Conservation (phyloP, 2,797 vertebrate genomes). For the Cuniculus paca region DNA sequence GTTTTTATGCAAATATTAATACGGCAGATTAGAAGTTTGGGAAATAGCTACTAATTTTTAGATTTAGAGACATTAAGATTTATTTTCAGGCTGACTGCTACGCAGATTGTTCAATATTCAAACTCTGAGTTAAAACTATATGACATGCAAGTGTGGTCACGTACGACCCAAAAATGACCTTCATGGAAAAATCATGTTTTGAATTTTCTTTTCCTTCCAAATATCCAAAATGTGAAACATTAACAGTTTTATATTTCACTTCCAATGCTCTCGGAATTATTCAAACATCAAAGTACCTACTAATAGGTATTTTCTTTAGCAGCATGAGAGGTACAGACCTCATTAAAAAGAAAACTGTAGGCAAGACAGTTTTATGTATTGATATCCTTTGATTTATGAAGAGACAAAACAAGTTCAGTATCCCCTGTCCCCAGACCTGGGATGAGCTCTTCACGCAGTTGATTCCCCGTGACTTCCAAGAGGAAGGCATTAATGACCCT, state of each 20-base stretch:
- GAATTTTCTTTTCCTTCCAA: neutral
- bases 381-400: conserved; percentile 51
- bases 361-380: conserved; percentile 28
- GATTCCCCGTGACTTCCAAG: neutral
- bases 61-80: conserved; percentile 59
- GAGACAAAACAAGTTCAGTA: neutral
- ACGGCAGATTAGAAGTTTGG: conserved; percentile 26
- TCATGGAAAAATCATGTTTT: conserved; percentile 41
- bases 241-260: conserved; percentile 60
- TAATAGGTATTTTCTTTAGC: conserved; percentile 56
- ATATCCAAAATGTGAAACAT: conserved; percentile 39
- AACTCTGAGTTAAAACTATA: conserved; percentile 56
- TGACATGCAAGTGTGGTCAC: neutral
- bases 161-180: conserved; percentile 31
- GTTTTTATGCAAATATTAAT: conserved; percentile 40
- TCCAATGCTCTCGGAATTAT: conserved; percentile 54
- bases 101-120: neutral
- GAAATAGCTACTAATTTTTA: conserved; percentile 55
- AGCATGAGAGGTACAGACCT: conserved; percentile 9
- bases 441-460: neutral
- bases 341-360: conserved; percentile 38
- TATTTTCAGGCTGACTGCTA: conserved; percentile 58
- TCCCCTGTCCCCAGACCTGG: neutral
- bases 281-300: conserved; percentile 28
- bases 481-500: neutral